Evolutionary conservation across 2,113 vertebrate species (phyloP).

Genomic region (Indri indri): DNA sequence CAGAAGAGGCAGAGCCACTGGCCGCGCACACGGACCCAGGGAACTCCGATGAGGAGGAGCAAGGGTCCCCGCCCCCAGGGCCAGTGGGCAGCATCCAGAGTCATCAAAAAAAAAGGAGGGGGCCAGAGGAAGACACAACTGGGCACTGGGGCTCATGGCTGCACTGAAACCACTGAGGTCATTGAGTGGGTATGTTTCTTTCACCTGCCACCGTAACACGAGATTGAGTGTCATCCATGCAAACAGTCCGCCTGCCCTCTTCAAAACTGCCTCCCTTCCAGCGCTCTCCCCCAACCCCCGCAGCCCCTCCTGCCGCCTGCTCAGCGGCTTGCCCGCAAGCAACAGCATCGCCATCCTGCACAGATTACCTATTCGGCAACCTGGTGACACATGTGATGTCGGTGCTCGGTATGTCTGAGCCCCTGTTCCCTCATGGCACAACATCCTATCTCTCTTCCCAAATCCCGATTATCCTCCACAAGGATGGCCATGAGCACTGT

Average conservation of each 20-base stretch:
- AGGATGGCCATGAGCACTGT: background rate
- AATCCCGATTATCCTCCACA: background rate
- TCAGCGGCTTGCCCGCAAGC: background rate
- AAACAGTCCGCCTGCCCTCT: background rate
- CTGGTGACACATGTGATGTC: background rate
- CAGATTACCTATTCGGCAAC: background rate
- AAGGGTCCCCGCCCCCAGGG: background rate
- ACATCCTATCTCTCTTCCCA: background rate
- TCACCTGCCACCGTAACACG: background rate
- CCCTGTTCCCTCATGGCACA: background rate
- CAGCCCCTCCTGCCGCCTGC: background rate
- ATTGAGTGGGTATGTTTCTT: background rate
- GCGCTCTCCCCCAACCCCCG: rapidly evolving
- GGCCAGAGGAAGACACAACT: background rate
- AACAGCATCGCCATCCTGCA: background rate
- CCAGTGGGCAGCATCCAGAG: background rate
- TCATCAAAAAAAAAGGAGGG: background rate
- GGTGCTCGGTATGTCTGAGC: background rate
- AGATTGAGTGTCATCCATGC: background rate
- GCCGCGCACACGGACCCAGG: background rate
- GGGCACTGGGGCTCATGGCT: background rate
- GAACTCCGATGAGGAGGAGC: background rate
- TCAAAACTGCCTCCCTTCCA: background rate
- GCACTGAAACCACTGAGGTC: background rate
- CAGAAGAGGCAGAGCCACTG: background rate